Conservation (phyloP, 2,797 vertebrate species). For the Enteromius thamalakanensis region DNA sequence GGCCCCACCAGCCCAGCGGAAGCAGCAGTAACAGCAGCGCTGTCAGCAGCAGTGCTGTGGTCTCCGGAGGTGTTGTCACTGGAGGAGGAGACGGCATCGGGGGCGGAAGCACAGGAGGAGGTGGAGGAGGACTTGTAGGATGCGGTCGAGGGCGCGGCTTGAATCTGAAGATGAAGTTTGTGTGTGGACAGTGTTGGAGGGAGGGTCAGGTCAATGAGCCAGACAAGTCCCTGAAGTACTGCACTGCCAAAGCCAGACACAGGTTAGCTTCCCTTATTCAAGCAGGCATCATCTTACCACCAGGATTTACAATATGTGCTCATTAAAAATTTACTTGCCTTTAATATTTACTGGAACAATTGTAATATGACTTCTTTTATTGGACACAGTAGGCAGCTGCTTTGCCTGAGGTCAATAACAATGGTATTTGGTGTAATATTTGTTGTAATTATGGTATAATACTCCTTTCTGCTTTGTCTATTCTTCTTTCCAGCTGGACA, state of each 20-base stretch:
- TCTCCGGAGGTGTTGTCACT: constrained; percentile 66
- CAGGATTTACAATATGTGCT: not conserved
- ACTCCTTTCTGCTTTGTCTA: not conserved
- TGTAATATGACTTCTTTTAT: constrained; percentile 10
- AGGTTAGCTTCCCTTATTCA: constrained; percentile 76
- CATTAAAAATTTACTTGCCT: not conserved
- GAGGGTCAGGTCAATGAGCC: constrained; percentile 97
- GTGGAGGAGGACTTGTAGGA: constrained; percentile 66
- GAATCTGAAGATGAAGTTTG: constrained; percentile 98
- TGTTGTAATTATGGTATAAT: not conserved
- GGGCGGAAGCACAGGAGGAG: constrained; percentile 59
- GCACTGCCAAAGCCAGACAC: constrained; percentile 96
- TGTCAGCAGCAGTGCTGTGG: constrained; percentile 54
- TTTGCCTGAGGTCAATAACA: not conserved
- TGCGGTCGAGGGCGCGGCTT: constrained; percentile 79
- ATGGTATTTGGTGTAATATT: not conserved
- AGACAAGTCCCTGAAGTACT: constrained; percentile 97
- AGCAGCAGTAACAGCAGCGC: constrained; percentile 53
- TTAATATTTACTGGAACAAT: constrained; percentile 13
- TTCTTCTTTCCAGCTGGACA: constrained; percentile 84
- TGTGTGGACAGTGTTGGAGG: constrained; percentile 97
- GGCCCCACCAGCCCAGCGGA: constrained; percentile 72
- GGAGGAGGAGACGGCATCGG: constrained; percentile 54
- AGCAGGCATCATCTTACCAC: not conserved
- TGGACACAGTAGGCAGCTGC: not conserved